Evolutionary conservation across 2,888 invertebrate genomes (phyloP).

Genomic region (Cosmia trapezina): DNA sequence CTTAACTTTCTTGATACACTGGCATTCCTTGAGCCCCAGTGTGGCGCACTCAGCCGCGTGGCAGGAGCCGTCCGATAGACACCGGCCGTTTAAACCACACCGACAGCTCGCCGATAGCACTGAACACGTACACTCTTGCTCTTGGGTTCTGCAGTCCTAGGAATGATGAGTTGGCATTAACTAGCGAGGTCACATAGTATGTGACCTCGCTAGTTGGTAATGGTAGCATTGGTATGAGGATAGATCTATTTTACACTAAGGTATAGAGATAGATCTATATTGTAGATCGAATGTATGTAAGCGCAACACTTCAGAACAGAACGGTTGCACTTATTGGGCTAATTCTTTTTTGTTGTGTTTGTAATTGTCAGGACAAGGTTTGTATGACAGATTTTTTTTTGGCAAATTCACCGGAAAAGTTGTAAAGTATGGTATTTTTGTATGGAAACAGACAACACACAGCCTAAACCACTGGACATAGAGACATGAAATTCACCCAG

Average conservation of each 20-base stretch:
- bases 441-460: too few species aligned
- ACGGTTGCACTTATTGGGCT: too few species aligned
- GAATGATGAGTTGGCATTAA: background rate
- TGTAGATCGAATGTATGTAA: background rate
- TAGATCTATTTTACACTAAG: background rate
- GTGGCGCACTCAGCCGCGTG: conserved; percentile 87
- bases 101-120: conserved; percentile 69
- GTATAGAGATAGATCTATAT: background rate
- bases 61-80: conserved; percentile 80
- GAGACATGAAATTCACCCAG: too few species aligned
- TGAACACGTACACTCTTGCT: conserved; percentile 80
- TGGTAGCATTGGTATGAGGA: background rate
- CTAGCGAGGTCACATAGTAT: too few species aligned
- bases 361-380: too few species aligned
- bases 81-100: conserved; percentile 87
- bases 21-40: conserved; percentile 85
- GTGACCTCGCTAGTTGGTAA: background rate
- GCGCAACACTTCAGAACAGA: too few species aligned
- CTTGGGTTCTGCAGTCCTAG: conserved; percentile 83
- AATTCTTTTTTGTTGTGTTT: too few species aligned
- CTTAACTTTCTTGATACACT: conserved; percentile 71
- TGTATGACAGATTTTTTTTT: too few species aligned
- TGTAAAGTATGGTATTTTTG: too few species aligned
- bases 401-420: too few species aligned
- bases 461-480: too few species aligned